Conservation (phyloP, 1,140 invertebrate genomes). For the Armadillidium nasatum region DNA sequence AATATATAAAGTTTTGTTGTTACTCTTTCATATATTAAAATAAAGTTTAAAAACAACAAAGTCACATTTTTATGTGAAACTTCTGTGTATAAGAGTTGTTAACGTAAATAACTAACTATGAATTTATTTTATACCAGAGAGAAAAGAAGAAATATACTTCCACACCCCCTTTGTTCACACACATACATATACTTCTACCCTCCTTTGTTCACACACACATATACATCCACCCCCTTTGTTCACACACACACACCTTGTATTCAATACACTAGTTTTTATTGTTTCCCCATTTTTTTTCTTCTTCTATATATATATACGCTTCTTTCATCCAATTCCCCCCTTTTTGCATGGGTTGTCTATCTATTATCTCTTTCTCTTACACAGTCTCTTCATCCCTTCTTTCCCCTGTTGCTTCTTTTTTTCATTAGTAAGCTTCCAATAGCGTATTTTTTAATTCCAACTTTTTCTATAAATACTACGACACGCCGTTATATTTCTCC, state of each 20-base stretch:
- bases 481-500: background rate
- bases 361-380: background rate
- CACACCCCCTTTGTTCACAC: no score
- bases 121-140: background rate
- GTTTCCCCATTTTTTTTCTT: background rate
- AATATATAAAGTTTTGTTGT: no score
- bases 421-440: constrained; percentile 5
- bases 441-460: background rate
- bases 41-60: background rate
- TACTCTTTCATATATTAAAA: no score
- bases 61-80: background rate
- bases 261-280: background rate
- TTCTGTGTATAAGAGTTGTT: background rate
- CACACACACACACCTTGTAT: background rate
- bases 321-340: background rate
- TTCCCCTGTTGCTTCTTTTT: constrained; percentile 4
- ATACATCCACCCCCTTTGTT: no score
- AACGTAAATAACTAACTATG: background rate
- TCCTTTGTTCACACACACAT: no score
- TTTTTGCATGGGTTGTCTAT: constrained; percentile 5
- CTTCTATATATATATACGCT: background rate
- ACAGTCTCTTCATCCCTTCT: background rate
- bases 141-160: background rate
- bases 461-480: background rate
- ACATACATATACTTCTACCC: no score